phyloP scores from a whole-genome alignment of 2,113 vertebrate species.

The Verasper variegatus region DNA sequence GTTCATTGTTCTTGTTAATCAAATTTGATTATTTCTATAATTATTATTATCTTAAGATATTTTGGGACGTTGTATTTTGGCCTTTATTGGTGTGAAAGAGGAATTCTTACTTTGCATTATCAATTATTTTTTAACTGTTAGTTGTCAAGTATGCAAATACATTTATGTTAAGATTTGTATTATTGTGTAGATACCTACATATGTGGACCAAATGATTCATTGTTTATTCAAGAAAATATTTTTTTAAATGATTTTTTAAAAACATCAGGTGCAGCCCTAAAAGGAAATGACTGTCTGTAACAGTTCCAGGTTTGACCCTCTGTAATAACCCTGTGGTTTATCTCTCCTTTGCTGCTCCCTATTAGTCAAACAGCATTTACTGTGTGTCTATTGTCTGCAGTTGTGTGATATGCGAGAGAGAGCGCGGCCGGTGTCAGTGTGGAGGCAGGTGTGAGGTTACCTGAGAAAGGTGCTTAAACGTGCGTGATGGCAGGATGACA shows the following conservation, averaged over 20 bases:
- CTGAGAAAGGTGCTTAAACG: slow-evolving; percentile 61
- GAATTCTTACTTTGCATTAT: no score
- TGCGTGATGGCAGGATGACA: slow-evolving; percentile 40
- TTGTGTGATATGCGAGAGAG: slow-evolving; percentile 21
- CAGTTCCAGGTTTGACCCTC: neutral
- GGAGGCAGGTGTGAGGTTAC: slow-evolving; percentile 63
- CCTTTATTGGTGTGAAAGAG: no score
- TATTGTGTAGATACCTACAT: neutral
- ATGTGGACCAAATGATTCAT: neutral
- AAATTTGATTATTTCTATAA: no score
- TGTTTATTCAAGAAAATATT: neutral
- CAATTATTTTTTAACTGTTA: no score
- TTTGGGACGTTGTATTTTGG: no score
- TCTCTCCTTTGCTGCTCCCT: slow-evolving; percentile 15
- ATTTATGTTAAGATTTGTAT: neutral
- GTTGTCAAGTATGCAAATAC: no score
- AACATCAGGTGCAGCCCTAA: neutral
- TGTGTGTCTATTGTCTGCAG: slow-evolving; percentile 17
- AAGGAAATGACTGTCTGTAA: neutral
- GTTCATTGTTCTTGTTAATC: no score
- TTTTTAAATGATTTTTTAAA: neutral
- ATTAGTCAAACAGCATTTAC: slow-evolving; percentile 9
- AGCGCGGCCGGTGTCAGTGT: neutral
- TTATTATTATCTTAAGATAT: no score
- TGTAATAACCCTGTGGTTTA: neutral